These are phyloP conservation scores for Echinops telfairi DNA, from an alignment of 2,113 vertebrate genomes.

Conservation along the genomic window DNA sequence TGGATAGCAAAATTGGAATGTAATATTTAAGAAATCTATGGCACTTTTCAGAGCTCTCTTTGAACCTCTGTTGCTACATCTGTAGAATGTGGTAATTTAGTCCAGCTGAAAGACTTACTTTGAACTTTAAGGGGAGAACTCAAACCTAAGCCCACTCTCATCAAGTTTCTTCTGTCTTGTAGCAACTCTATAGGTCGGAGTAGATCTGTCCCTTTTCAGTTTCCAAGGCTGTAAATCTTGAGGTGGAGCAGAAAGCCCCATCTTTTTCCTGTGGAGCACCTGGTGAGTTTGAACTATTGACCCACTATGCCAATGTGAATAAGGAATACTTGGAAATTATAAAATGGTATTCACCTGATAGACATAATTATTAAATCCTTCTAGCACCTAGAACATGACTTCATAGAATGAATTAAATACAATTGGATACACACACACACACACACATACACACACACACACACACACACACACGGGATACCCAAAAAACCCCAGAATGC, in stretches of 20 bases:
- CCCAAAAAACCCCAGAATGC: too few relatives aligned
- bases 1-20: not conserved
- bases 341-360: not conserved
- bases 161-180: too few relatives aligned
- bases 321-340: not conserved
- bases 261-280: too few relatives aligned
- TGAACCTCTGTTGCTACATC: not conserved
- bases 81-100: not conserved
- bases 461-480: too few relatives aligned
- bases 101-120: not conserved
- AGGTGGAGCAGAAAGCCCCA: too few relatives aligned
- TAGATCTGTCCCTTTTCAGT: too few relatives aligned
- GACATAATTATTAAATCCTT: not conserved
- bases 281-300: too few relatives aligned
- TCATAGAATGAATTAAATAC: not conserved
- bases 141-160: too few relatives aligned
- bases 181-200: too few relatives aligned
- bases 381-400: not conserved
- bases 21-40: not conserved
- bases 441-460: too few relatives aligned
- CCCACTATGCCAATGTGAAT: too few relatives aligned
- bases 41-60: not conserved
- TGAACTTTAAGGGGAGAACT: not conserved
- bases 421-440: not conserved
- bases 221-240: too few relatives aligned